Conservation (phyloP, 2,113 vertebrate species). For the Macquaria australasica region DNA sequence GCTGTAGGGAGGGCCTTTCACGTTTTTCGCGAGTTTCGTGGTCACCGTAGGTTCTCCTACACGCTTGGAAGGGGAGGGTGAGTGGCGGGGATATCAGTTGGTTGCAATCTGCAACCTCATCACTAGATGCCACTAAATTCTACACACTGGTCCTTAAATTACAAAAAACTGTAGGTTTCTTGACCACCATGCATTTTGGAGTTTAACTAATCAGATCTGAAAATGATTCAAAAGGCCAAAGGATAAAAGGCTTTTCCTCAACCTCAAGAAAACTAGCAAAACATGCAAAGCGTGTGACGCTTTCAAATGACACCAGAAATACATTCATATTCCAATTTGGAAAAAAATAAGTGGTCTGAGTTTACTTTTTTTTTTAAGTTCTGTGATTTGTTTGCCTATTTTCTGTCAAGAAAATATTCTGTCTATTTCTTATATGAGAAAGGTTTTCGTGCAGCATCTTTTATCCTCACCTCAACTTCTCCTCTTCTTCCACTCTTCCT, state of each 20-base stretch:
- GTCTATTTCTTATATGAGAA: too few relatives aligned
- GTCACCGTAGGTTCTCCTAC: too few relatives aligned
- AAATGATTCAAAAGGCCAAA: neutral
- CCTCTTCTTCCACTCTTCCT: conserved; percentile 5
- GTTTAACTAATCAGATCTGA: neutral
- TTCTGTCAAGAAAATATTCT: neutral
- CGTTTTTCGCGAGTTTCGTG: too few relatives aligned
- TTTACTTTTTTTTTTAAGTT: neutral
- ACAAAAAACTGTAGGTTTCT: neutral
- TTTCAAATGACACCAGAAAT: neutral
- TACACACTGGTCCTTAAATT: too few relatives aligned
- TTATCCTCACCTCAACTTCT: neutral
- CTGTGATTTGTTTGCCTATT: neutral
- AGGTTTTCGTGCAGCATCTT: too few relatives aligned
- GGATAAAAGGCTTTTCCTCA: neutral
- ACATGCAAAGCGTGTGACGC: neutral
- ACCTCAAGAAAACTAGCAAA: neutral
- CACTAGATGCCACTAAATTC: too few relatives aligned
- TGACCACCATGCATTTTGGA: neutral
- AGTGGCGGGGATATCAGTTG: too few relatives aligned
- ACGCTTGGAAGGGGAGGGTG: too few relatives aligned
- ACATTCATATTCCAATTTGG: neutral
- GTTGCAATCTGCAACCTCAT: too few relatives aligned
- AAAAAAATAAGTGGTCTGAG: neutral
- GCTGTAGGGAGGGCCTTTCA: too few relatives aligned